Evolutionary conservation across 2,113 vertebrate genomes (phyloP).

Genomic region (Urocynchramus pylzowi): DNA sequence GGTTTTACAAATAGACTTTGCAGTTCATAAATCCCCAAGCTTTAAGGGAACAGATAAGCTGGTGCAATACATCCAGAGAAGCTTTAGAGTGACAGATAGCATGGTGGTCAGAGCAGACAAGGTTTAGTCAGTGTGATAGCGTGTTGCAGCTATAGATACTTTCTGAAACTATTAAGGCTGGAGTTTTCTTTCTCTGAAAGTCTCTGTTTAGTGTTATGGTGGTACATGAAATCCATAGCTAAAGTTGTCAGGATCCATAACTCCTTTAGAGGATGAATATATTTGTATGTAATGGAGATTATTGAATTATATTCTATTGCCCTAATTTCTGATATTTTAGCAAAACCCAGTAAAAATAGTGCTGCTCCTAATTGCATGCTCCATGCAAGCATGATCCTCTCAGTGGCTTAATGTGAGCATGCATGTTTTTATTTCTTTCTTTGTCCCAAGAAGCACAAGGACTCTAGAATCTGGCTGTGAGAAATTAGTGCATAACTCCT

Average conservation of each 20-base stretch:
- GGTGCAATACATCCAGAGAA: not conserved
- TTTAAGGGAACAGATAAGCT: constrained; percentile 1
- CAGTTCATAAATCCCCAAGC: constrained; percentile 17
- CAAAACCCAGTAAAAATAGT: not conserved
- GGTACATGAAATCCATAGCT: not conserved
- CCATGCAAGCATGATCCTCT: not conserved
- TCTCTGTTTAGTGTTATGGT: not conserved
- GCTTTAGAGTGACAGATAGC: not conserved
- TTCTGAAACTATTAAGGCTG: not conserved
- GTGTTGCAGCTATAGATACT: not conserved
- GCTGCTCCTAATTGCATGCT: not conserved
- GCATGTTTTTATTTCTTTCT: not conserved
- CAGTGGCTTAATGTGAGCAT: not conserved
- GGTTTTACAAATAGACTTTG: constrained; percentile 23
- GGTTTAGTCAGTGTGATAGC: not conserved
- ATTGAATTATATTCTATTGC: not conserved
- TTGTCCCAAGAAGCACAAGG: not conserved
- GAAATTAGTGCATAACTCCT: not conserved
- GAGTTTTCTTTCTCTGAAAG: not conserved
- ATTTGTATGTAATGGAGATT: not conserved
- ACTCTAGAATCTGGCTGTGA: not conserved
- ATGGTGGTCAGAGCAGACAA: not conserved
- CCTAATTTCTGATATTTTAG: not conserved
- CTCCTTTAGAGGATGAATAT: not conserved
- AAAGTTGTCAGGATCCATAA: not conserved